Conservation (phyloP, 2,888 invertebrate species). For the Amblyjoppa proteus region DNA sequence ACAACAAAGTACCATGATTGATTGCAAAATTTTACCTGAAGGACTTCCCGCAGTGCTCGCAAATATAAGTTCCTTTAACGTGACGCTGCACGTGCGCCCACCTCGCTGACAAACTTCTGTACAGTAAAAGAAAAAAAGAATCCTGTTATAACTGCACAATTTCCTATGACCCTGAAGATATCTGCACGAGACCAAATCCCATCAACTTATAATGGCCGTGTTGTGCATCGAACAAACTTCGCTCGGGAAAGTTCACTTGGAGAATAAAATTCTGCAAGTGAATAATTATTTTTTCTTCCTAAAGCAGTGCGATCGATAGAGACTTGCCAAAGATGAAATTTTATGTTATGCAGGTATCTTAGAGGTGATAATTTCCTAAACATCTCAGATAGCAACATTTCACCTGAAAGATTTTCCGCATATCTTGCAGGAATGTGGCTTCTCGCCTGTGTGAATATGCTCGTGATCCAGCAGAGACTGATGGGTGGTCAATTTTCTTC, state of each 20-base stretch:
- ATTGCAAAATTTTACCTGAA: conserved; percentile 67
- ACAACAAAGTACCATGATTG: neutral
- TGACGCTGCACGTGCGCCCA: conserved; percentile 74
- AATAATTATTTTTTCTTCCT: no score
- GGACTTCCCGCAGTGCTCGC: conserved; percentile 74
- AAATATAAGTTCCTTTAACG: conserved; percentile 71
- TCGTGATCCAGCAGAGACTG: conserved; percentile 73
- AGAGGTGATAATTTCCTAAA: neutral
- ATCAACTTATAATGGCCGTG: no score
- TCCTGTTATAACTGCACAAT: neutral
- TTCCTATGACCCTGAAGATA: neutral
- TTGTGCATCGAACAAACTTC: no score
- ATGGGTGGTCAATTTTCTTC: conserved; percentile 72
- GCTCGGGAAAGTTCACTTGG: no score
- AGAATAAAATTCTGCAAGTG: no score
- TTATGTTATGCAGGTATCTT: no score
- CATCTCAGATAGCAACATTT: neutral
- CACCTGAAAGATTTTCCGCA: conserved; percentile 74
- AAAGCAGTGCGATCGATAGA: no score
- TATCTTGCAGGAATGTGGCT: conserved; percentile 72
- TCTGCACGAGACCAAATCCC: no score
- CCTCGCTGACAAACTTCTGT: conserved; percentile 71
- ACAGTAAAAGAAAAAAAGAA: conserved; percentile 19
- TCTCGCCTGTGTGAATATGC: conserved; percentile 74
- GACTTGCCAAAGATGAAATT: no score